phyloP scores from a whole-genome alignment of 2,888 invertebrate species.

The Phymatocera aterrima region DNA sequence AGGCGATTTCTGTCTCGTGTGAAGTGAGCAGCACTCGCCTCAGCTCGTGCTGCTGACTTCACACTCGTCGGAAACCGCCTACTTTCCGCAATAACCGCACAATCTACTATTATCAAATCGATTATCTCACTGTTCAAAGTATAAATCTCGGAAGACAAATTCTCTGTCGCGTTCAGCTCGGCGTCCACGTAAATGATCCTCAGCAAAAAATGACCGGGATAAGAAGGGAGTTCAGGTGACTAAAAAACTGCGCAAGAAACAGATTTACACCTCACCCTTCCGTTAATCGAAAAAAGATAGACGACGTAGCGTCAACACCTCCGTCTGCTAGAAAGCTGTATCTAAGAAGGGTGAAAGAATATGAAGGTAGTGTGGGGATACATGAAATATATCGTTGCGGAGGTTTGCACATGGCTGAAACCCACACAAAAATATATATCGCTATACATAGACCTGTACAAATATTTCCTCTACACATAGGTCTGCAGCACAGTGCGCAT shows the following conservation, averaged over 20 bases:
- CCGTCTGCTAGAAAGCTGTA: constrained; percentile 2
- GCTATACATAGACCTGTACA: too few relatives aligned
- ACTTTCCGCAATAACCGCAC: too few relatives aligned
- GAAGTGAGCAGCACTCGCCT: too few relatives aligned
- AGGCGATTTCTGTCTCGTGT: too few relatives aligned
- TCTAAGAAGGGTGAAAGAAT: background rate
- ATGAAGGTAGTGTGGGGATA: background rate
- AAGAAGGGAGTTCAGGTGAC: background rate
- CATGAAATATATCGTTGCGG: constrained; percentile 6
- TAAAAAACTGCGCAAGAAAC: background rate
- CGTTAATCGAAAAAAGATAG: constrained; percentile 32
- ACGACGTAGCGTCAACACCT: constrained; percentile 28
- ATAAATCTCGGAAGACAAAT: background rate
- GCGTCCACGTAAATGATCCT: too few relatives aligned
- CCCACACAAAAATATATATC: background rate
- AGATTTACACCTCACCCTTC: background rate
- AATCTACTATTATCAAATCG: too few relatives aligned
- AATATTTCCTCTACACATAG: background rate
- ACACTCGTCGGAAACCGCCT: too few relatives aligned
- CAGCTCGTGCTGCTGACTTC: too few relatives aligned
- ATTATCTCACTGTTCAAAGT: too few relatives aligned
- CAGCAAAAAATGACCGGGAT: background rate
- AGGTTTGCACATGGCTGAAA: background rate
- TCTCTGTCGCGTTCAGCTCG: background rate
- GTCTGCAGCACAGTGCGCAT: background rate